Evolutionary conservation across 2,888 invertebrate species (phyloP), one percentile per base, ranked within the genome.

Genomic region (Xestia xanthographa): DNA sequence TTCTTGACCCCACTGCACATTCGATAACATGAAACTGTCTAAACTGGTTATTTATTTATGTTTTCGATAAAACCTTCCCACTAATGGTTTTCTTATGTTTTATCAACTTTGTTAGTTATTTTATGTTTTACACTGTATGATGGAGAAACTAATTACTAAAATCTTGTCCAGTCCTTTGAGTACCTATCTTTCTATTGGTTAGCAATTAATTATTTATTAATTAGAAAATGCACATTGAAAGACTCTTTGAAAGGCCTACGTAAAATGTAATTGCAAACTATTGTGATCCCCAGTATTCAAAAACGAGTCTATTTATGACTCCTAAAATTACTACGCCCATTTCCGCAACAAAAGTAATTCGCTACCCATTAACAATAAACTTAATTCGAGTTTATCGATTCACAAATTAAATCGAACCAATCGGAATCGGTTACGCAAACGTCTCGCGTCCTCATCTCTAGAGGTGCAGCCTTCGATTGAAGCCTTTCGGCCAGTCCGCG

Each of bases 401-500:
- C 45, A 66, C 80, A 81, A 83, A 87, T 85, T 82, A 86, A 83
- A 87, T 88, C 82, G 75, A 87, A 71, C 84, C 88, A 86, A 88
- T 87, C 79, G 79, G 80, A 86, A 82, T 90, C 87, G 88, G 85
- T 92, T 91, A 90, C 91, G 91, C 91, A 92, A 92, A 83, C 80
- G 80, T 85, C 86, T 82, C 78, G 77, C 80, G 84, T 89, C 86
- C 87, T 90, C 90, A 91, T 90, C 92, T 91, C 91, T 91, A 89
- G 83, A 76, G 83, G 78, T 82, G 87, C 88, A 93, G 92, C 93
- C 94, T 94, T 93, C 92, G 90, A 83, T 85, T 80, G 88, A 89
- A 90, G 93, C 91, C 92, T 91, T 87, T 86, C 82, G 85, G 88
- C 87, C 94, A 96, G 96, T 96, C 86, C 88, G 87, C 85, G 91